Conservation (phyloP, 2,113 vertebrate genomes). For the Leptodactylus fuscus region DNA sequence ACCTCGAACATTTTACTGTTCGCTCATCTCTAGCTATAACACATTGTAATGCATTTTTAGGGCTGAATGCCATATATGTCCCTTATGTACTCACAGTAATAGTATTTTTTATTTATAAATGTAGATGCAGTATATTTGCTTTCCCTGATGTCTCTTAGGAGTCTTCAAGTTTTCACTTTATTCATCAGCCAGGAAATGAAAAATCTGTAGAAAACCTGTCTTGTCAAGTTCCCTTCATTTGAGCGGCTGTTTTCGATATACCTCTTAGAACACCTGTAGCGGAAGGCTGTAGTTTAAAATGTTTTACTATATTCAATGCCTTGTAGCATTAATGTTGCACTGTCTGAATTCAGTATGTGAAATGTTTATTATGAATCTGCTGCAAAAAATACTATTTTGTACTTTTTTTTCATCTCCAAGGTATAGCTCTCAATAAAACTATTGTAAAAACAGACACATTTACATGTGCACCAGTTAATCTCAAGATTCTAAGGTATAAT, state of each 20-base stretch:
- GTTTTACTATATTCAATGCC: constrained; percentile 7
- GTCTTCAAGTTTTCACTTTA: constrained; percentile 21
- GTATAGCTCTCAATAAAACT: background rate
- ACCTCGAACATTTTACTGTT: too few relatives aligned
- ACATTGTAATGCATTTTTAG: background rate
- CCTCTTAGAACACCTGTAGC: background rate
- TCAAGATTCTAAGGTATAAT: background rate
- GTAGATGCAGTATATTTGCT: constrained; percentile 40
- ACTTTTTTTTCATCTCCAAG: background rate
- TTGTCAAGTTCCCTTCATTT: background rate
- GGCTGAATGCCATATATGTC: background rate
- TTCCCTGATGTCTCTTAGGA: constrained; percentile 27
- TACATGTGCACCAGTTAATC: background rate
- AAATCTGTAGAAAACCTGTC: constrained; percentile 43
- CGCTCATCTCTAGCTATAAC: too few relatives aligned
- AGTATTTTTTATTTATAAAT: constrained; percentile 44
- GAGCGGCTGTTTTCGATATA: background rate
- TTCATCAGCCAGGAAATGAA: constrained; percentile 40
- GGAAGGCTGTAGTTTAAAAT: background rate
- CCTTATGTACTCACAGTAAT: background rate
- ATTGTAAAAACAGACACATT: background rate
- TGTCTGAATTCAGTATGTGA: background rate
- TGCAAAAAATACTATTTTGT: background rate
- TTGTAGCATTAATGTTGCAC: constrained; percentile 19
- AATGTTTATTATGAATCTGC: background rate